Conservation (phyloP, 2,888 invertebrate species). For the Noctuana brunneofusca region DNA sequence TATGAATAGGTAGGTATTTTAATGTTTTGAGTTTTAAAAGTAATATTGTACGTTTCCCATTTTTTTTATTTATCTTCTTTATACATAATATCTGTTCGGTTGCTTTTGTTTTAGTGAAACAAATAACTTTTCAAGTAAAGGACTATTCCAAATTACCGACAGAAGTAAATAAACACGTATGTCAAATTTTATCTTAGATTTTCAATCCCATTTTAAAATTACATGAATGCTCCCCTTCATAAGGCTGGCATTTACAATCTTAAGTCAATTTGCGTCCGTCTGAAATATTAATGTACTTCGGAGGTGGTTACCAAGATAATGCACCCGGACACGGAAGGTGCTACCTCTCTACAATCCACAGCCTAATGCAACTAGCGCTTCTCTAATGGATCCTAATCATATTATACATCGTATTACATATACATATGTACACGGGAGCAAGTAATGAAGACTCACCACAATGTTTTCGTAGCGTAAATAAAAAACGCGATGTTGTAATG, state of each 20-base stretch:
- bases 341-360: constrained; percentile 27
- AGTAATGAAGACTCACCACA: neutral
- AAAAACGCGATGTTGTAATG: neutral
- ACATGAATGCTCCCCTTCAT: neutral
- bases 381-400: constrained; percentile 40
- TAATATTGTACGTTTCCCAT: too few species aligned
- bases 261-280: constrained; percentile 25
- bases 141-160: too few species aligned
- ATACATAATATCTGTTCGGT: too few species aligned
- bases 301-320: constrained; percentile 28
- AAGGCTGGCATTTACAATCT: constrained; percentile 4
- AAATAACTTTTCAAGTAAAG: too few species aligned
- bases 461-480: neutral
- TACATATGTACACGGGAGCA: neutral
- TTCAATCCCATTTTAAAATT: neutral
- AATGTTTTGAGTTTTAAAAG: too few species aligned
- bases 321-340: constrained; percentile 32
- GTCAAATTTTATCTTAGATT: too few species aligned
- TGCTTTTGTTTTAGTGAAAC: too few species aligned
- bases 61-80: too few species aligned
- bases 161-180: too few species aligned
- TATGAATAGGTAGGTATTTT: too few species aligned
- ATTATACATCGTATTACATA: constrained; percentile 22
- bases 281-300: constrained; percentile 28
- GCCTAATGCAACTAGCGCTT: constrained; percentile 40